A percentile compares a stretch with the other conserved stretches of the same genome.
These are phyloP conservation scores for Mnemiopsis leidyi DNA, from an alignment of 37 sponge, comb jelly and placozoan genomes.

Conservation along the genomic window DNA sequence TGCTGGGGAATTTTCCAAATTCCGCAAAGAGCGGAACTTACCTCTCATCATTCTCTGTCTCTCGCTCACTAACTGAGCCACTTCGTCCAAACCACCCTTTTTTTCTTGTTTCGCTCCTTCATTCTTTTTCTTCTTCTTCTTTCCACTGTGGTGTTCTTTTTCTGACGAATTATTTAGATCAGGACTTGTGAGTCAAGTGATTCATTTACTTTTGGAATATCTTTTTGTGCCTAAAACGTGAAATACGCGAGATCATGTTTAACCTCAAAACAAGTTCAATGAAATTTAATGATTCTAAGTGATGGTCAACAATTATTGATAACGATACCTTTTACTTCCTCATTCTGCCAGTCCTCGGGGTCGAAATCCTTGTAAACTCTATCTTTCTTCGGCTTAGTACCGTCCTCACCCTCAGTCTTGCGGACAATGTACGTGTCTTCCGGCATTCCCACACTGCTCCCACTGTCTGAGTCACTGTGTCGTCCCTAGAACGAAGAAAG, in stretches of 20 bases:
- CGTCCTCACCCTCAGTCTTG: background rate
- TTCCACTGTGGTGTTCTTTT: background rate
- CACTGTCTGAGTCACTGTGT: background rate
- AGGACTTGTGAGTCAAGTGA: too few species aligned
- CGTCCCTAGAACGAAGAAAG: background rate
- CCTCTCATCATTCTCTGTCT: constrained; percentile 49
- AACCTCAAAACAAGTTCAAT: too few species aligned
- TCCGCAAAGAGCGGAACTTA: too few species aligned
- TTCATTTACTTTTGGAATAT: too few species aligned
- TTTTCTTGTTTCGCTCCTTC: background rate
- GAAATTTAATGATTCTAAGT: too few species aligned
- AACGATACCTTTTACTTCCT: constrained; percentile 3
- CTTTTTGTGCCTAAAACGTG: too few species aligned
- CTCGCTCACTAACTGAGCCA: constrained; percentile 18
- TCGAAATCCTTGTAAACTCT: background rate
- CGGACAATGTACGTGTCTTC: background rate
- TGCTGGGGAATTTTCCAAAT: too few species aligned
- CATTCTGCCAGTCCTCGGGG: background rate
- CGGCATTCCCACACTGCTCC: background rate
- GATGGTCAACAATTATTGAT: too few species aligned
- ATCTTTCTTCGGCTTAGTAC: background rate
- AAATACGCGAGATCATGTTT: too few species aligned
- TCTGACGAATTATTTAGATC: too few species aligned
- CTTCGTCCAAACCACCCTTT: background rate
- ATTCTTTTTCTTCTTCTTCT: background rate